A percentile compares a stretch with the other conserved stretches of the same genome.
phyloP scores from a whole-genome alignment of 2,113 vertebrate species.

The Petaurus breviceps region DNA sequence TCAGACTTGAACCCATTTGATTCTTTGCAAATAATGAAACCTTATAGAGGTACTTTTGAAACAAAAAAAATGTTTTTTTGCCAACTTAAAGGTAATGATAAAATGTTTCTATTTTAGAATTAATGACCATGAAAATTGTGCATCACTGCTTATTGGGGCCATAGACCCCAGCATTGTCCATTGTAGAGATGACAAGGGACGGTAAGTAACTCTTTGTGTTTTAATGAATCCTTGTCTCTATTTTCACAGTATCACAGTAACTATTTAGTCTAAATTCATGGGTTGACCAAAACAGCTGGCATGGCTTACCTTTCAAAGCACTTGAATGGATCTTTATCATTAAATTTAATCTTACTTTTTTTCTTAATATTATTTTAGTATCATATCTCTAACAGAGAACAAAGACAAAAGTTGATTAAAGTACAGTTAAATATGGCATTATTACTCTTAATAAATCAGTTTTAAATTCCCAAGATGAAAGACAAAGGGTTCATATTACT shows the following conservation, averaged over 20 bases:
- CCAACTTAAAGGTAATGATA: not conserved
- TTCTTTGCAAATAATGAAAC: not conserved
- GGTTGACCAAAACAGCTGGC: not conserved
- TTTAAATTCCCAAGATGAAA: not conserved
- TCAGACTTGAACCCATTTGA: not conserved
- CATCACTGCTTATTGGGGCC: slow-evolving; percentile 92
- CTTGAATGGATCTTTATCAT: not conserved
- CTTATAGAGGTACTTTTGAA: not conserved
- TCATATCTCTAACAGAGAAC: not conserved
- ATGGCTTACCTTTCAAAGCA: not conserved
- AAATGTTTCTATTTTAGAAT: slow-evolving; percentile 84
- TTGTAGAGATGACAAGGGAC: slow-evolving; percentile 93
- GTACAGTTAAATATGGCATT: not conserved
- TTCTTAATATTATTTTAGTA: not conserved
- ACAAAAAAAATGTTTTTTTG: not conserved
- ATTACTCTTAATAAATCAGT: not conserved
- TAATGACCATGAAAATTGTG: slow-evolving; percentile 95
- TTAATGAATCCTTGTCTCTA: not conserved
- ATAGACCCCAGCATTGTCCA: slow-evolving; percentile 92
- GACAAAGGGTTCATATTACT: not conserved
- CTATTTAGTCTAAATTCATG: not conserved
- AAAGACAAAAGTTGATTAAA: not conserved
- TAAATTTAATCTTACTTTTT: not conserved
- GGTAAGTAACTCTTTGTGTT: slow-evolving; percentile 83
- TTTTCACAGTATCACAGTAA: not conserved